Base-by-base conservation (phyloP, 2,797 vertebrate species). In the Phataginus tetradactyla region DNA sequence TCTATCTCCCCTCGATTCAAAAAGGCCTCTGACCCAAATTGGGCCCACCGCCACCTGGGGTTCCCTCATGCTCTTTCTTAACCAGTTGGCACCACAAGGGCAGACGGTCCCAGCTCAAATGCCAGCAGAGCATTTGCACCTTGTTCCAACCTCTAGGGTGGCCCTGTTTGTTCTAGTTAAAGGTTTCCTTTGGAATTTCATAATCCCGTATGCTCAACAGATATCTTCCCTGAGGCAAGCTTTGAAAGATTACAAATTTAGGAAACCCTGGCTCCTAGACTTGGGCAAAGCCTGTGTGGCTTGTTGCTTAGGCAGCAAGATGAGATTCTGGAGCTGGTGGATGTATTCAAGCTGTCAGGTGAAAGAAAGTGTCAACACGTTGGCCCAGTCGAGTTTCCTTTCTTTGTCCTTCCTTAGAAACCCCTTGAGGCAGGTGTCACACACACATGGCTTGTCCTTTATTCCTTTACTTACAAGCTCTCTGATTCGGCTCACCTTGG, bases 101-200 rank as follows among this genome's bases (percentile, higher is more conserved):
- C 20, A 4, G 61, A 45, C 4, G 0, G 3, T 39, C 25, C 29
- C 14, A 59, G 23, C 42, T 90, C 78, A 18, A 42, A 51, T 0
- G 32, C 45, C 63, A 74, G 78, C 49, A 11, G 0, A 2, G n/a
- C 51, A 17, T 37, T 51, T 27, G 14, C 55, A 49, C 72, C 74
- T 53, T 17, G 32, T 29, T 29, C 45, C 61, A 17, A 85, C 75
- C 45, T 68, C 84, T 34, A 17, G 51, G 37, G 25, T 27, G 45
- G 88, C 55, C 49, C 17, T 0, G 20, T 57, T 81, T 94, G 57
- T 68, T 71, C 32, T 59, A 34, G 77, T 57, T 85, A 61, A 81
- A 42, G 0, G 27, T 59, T 90, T 95, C 84, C 69, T 81, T 5
- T 4, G 55, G 83, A 83, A 74, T 96, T 96, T 96, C 91, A 71